Conservation (phyloP, 92 coral and sea anemone species). For the Bergia sp. region DNA sequence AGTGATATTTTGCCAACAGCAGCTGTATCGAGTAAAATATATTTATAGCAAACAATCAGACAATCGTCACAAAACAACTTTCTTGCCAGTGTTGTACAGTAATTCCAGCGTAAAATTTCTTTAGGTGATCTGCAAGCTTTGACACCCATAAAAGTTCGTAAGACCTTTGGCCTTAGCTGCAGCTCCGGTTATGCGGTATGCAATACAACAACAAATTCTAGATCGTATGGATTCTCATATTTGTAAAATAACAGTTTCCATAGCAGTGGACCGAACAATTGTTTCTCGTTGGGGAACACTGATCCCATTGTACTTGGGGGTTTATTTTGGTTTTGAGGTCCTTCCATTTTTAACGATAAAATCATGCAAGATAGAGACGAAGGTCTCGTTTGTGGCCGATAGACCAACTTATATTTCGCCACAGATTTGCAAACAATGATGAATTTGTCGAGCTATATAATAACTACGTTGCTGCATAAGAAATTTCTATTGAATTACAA, state of each 20-base stretch:
- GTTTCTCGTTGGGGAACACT: neutral
- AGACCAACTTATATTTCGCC: neutral
- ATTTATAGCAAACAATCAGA: neutral
- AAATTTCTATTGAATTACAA: neutral
- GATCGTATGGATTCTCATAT: neutral
- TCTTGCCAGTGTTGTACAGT: neutral
- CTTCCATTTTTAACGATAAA: neutral
- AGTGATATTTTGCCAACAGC: slow-evolving; percentile 9
- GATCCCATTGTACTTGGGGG: neutral
- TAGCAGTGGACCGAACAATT: slow-evolving; percentile 42
- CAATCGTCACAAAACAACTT: neutral
- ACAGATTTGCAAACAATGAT: slow-evolving; percentile 3
- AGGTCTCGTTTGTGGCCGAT: neutral
- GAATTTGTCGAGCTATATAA: neutral
- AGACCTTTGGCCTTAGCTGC: too few species aligned
- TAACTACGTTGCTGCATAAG: neutral
- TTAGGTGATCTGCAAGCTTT: neutral
- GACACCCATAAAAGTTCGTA: too few species aligned
- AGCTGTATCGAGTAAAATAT: slow-evolving; percentile 16
- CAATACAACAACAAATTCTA: neutral
- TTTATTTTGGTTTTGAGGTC: slow-evolving; percentile 17
- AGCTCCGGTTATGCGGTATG: neutral
- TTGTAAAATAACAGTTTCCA: slow-evolving; percentile 28
- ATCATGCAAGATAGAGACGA: neutral
- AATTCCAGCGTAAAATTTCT: neutral